Evolutionary conservation across 2,888 invertebrate genomes (phyloP).

Genomic region (Steinernema scapterisci): DNA sequence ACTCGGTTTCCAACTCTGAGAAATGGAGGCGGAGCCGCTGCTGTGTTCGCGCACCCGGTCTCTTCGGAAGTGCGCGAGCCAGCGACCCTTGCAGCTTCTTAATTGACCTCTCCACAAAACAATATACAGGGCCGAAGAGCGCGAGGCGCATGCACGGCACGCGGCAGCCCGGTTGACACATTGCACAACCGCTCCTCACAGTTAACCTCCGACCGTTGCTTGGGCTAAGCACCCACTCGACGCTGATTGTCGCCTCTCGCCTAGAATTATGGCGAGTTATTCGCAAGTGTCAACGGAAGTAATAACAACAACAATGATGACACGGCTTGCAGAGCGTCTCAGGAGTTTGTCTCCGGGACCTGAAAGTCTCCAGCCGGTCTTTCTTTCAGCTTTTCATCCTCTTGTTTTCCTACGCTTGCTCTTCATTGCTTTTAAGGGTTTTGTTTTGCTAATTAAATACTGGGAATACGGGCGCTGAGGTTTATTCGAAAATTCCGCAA

Average conservation of each 20-base stretch:
- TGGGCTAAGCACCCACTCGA: not conserved
- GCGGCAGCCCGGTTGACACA: not conserved
- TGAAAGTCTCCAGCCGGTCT: no score
- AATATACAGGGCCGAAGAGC: constrained; percentile 18
- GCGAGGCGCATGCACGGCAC: constrained; percentile 9
- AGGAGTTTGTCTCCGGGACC: no score
- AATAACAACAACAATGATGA: not conserved
- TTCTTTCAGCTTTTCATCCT: no score
- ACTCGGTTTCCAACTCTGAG: constrained; percentile 6
- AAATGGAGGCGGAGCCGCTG: constrained; percentile 19
- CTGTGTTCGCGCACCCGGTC: constrained; percentile 22
- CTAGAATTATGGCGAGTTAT: constrained; percentile 6
- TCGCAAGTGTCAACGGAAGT: not conserved
- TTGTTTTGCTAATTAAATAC: no score
- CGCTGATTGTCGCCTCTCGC: constrained; percentile 15
- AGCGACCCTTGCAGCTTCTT: constrained; percentile 32
- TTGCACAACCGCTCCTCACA: constrained; percentile 14
- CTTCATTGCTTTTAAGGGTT: no score
- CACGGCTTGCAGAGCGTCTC: not conserved
- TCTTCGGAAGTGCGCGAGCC: constrained; percentile 19
- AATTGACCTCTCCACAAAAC: constrained; percentile 31
- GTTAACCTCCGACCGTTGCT: not conserved
- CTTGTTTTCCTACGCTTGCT: no score
- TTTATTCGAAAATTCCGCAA: no score
- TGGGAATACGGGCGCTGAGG: no score